Base-by-base conservation (phyloP, 2,113 vertebrate species). In the Percina caprodes region DNA sequence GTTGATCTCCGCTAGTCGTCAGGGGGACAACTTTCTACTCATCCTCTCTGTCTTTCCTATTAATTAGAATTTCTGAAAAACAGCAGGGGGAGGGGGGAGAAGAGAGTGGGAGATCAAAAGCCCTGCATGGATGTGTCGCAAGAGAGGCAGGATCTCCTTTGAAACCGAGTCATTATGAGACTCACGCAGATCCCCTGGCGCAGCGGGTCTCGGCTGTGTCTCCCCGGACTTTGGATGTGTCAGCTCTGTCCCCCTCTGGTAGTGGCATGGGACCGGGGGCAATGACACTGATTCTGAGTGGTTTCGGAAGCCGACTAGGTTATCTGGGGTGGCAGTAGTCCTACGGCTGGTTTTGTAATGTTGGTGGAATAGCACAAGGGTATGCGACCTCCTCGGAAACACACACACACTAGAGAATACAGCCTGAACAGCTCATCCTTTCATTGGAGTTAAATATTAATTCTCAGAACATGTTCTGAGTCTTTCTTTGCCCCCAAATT, bases 151-250 rank as follows among this genome's bases (percentile, higher is more conserved):
- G 79, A 80, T 90, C 80, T 89, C 70, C 87, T 92, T 93, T 93
- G 89, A 94, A 93, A 91, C 49, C 0, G 52, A 90, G 88, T 92
- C 88, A 89, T 93, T 92, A 93, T 84, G 82, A 90, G 51, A 55
- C 79, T 84, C 87, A 49, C 63, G 45, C 80, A 82, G 86, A 82
- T 91, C 88, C 85, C 81, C 66, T 68, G 75, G 79, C 78, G 69
- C 84, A 66, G 52, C 6, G 19, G 45, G 70, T 52, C 69, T 82
- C 39, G 19, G 76, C 74, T 69, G 70, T 24, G 77, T 88, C 85
- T 79, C 88, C 67, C 46, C 26, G 24, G 81, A 81, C 84, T 88
- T 48, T 74, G 79, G 73, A 86, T 76, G 74, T 85, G 86, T 89
- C 88, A 71, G 69, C 79, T 83, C 51, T 80, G 39, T 59, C 70